Conservation (phyloP, 2,113 vertebrate genomes). For the Chlorodrepanis virens region DNA sequence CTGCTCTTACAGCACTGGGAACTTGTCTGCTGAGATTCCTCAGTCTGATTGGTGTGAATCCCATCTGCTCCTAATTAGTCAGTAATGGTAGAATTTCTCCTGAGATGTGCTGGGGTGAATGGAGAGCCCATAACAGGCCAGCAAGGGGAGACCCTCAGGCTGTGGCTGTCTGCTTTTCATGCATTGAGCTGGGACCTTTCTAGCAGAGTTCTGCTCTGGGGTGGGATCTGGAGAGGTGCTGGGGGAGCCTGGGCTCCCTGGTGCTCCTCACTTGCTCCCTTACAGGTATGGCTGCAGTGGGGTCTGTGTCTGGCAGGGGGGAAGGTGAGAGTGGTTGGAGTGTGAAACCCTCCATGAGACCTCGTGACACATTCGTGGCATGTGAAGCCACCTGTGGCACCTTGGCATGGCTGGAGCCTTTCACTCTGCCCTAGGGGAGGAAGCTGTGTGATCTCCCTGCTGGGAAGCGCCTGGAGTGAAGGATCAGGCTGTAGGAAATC, state of each 20-base stretch:
- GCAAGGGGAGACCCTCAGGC: not conserved
- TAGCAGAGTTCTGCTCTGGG: not conserved
- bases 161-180: not conserved
- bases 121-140: accelerated
- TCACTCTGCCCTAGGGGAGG: not conserved
- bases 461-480: not conserved
- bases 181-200: not conserved
- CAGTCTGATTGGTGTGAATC: not conserved
- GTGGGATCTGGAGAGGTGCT: not conserved
- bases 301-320: not conserved
- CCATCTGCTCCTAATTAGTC: not conserved
- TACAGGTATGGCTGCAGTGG: accelerated
- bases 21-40: not conserved
- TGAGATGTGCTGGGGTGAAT: not conserved
- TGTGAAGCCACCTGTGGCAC: not conserved
- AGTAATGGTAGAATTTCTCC: not conserved
- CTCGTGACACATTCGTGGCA: accelerated
- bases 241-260: not conserved
- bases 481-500: not conserved
- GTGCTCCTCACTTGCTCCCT: not conserved
- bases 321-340: not conserved
- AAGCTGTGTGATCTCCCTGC: not conserved
- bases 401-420: not conserved
- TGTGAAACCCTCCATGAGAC: not conserved
- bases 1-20: not conserved